Conservation (phyloP, 2,888 invertebrate species). For the Drosophila neutralis region DNA sequence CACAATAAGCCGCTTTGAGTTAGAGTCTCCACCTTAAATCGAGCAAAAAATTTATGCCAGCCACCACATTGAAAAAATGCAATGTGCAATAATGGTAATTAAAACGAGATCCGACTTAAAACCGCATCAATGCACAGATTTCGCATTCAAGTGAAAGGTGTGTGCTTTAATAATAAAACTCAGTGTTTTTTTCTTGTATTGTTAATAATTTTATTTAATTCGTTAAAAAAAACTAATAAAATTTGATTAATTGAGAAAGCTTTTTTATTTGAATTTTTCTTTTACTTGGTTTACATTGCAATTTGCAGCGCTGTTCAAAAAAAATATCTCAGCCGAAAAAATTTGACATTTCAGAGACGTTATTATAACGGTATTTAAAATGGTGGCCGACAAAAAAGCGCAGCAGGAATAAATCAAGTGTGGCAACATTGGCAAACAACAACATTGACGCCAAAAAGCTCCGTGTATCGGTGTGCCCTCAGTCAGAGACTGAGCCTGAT, state of each 20-base stretch:
- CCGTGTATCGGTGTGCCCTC: slow-evolving; percentile 29
- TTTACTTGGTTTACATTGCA: neutral
- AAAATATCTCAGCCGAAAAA: slow-evolving; percentile 19
- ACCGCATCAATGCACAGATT: neutral
- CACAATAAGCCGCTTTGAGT: slow-evolving; percentile 71
- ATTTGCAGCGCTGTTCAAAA: slow-evolving; percentile 1
- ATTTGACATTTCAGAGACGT: slow-evolving; percentile 44
- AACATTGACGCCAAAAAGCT: slow-evolving; percentile 10
- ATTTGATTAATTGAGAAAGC: slow-evolving; percentile 11
- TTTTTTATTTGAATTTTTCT: slow-evolving; percentile 1
- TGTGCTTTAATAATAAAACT: neutral
- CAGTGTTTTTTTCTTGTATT: neutral
- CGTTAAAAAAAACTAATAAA: neutral
- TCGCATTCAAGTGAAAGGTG: neutral
- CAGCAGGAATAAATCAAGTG: slow-evolving; percentile 74
- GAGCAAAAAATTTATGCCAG: slow-evolving; percentile 69
- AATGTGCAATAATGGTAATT: slow-evolving; percentile 43
- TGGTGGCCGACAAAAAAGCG: slow-evolving; percentile 71
- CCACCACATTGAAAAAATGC: slow-evolving; percentile 37
- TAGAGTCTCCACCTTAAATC: slow-evolving; percentile 52
- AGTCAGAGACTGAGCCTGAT: slow-evolving; percentile 59
- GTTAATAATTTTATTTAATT: neutral
- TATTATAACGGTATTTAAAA: slow-evolving; percentile 58
- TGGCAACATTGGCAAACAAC: slow-evolving; percentile 41
- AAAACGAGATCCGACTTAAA: slow-evolving; percentile 16